These are phyloP conservation scores for Morphnarchus princeps DNA, from an alignment of 2,113 vertebrate genomes.

Conservation along the genomic window DNA sequence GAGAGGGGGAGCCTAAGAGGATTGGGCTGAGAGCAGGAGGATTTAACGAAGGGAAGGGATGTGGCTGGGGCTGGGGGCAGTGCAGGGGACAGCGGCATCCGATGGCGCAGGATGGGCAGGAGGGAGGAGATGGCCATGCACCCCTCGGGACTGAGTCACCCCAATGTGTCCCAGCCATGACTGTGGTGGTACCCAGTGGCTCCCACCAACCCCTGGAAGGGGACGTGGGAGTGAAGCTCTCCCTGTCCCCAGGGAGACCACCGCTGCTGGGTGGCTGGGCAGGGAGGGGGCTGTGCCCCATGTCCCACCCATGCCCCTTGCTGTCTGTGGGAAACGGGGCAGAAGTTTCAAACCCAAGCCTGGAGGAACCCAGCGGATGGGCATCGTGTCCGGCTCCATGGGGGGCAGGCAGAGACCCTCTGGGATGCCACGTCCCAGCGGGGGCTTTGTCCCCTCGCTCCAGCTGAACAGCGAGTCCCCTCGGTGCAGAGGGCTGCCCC, in stretches of 20 bases:
- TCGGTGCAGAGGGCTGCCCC: background rate
- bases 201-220: background rate
- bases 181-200: background rate
- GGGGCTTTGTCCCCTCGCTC: no score
- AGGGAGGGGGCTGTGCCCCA: accelerated
- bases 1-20: background rate
- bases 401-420: background rate
- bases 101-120: background rate
- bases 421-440: background rate
- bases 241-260: background rate
- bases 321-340: accelerated
- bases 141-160: accelerated
- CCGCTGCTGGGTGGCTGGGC: accelerated
- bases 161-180: background rate
- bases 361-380: background rate
- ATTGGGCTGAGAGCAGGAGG: background rate
- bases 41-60: background rate
- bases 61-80: background rate
- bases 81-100: background rate
- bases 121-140: accelerated
- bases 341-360: background rate
- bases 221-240: background rate
- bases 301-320: background rate
- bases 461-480: background rate
- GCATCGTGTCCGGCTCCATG: accelerated